phyloP scores from a whole-genome alignment of 2,113 vertebrate species.

The Euleptes europaea region DNA sequence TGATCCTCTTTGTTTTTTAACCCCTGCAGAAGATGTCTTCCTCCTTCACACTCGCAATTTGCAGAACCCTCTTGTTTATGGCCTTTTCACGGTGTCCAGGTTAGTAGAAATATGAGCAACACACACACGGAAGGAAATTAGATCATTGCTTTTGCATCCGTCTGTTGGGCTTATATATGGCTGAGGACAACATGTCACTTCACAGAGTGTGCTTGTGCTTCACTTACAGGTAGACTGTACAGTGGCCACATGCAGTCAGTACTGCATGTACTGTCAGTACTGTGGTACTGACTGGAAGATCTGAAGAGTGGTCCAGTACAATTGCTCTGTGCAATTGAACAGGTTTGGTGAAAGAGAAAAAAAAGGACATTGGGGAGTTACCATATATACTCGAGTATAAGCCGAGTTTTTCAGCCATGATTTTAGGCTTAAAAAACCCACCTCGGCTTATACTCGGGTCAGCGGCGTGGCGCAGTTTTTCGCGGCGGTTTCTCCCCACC shows the following conservation, averaged over 20 bases:
- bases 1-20: background rate
- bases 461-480: too few species aligned
- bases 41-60: constrained; percentile 81
- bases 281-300: background rate
- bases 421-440: too few species aligned
- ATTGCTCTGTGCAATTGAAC: too few species aligned
- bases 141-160: background rate
- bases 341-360: too few species aligned
- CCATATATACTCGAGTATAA: too few species aligned
- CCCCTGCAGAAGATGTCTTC: constrained; percentile 83
- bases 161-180: background rate
- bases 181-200: background rate
- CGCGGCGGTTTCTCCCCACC: too few species aligned
- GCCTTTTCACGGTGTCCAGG: constrained; percentile 87
- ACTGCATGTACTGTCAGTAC: background rate
- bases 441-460: too few species aligned
- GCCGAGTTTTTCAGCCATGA: too few species aligned
- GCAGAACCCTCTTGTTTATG: constrained; percentile 82
- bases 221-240: background rate
- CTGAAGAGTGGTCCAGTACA: background rate
- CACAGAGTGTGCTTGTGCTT: background rate
- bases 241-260: background rate
- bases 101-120: constrained; percentile 44
- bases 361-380: too few species aligned
- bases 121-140: background rate